Percentiles rank a stretch among this genome's conserved stretches.
phyloP scores from a whole-genome alignment of 2,113 vertebrate genomes.

The Stercorarius parasiticus region DNA sequence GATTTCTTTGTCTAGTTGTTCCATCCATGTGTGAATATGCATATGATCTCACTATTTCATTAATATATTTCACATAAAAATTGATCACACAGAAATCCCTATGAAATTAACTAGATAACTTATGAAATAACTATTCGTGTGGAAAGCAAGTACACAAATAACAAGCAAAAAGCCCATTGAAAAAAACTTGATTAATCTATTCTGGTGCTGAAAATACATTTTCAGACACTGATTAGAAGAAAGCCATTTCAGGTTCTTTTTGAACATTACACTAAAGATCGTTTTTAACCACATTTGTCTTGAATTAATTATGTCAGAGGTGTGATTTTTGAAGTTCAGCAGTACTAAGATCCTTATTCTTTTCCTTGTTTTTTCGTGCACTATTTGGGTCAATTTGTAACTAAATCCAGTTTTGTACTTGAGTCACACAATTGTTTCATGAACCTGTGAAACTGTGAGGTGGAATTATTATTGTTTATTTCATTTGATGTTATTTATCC shows the following conservation, averaged over 20 bases:
- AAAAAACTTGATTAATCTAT: not conserved
- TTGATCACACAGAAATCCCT: not conserved
- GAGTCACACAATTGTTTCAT: not conserved
- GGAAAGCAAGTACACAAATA: not conserved
- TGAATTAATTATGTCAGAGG: not conserved
- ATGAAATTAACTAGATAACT: not conserved
- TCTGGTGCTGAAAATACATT: not conserved
- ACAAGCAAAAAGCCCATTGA: not conserved
- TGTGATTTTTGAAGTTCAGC: not conserved
- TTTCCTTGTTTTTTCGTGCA: not conserved
- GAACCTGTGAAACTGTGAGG: not conserved
- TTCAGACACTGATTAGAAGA: not conserved
- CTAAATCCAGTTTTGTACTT: not conserved
- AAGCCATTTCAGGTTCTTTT: not conserved
- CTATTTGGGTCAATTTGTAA: not conserved
- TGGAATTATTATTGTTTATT: not conserved
- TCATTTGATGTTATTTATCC: not conserved
- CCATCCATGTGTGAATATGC: not conserved
- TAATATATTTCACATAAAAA: not conserved
- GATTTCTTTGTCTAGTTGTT: not conserved
- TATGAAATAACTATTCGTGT: not conserved
- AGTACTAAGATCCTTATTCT: not conserved
- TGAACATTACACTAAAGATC: not conserved
- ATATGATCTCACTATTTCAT: not conserved
- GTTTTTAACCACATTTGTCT: not conserved